Conservation (phyloP, 2,113 vertebrate species). For the Craseonycteris thonglongyai region DNA sequence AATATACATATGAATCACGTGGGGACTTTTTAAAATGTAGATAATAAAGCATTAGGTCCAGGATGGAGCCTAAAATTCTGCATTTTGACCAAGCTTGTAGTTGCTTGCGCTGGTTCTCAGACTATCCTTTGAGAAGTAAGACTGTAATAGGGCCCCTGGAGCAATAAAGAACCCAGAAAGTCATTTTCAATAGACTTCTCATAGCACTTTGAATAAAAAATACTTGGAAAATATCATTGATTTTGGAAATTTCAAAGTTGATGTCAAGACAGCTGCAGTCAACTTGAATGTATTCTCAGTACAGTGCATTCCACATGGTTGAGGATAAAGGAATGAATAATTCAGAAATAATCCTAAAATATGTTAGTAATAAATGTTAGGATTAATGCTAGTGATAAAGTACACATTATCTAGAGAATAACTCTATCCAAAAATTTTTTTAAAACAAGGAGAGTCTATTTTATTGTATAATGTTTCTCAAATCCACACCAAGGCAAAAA, state of each 20-base stretch:
- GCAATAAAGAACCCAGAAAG: not conserved
- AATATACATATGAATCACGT: not conserved
- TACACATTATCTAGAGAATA: not conserved
- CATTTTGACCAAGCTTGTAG: not conserved
- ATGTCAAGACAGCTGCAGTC: conserved; percentile 16
- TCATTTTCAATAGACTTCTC: not conserved
- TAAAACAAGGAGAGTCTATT: not conserved
- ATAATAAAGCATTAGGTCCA: not conserved
- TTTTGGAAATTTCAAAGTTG: not conserved
- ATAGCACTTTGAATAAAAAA: not conserved
- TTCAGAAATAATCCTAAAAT: not conserved
- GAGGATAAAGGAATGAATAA: not conserved
- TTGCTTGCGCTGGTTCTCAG: not conserved
- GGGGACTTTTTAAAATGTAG: not conserved
- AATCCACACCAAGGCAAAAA: not conserved
- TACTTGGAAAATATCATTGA: not conserved
- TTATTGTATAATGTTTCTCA: not conserved
- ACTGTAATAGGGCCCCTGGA: no score
- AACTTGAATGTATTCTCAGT: not conserved
- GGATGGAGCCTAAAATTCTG: not conserved
- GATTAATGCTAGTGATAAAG: not conserved
- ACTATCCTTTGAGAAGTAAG: not conserved
- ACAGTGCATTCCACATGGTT: not conserved
- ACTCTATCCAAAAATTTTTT: not conserved
- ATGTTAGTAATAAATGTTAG: not conserved